Evolutionary conservation across 2,797 vertebrate genomes (phyloP).

Genomic region (Erpetoichthys calabaricus): DNA sequence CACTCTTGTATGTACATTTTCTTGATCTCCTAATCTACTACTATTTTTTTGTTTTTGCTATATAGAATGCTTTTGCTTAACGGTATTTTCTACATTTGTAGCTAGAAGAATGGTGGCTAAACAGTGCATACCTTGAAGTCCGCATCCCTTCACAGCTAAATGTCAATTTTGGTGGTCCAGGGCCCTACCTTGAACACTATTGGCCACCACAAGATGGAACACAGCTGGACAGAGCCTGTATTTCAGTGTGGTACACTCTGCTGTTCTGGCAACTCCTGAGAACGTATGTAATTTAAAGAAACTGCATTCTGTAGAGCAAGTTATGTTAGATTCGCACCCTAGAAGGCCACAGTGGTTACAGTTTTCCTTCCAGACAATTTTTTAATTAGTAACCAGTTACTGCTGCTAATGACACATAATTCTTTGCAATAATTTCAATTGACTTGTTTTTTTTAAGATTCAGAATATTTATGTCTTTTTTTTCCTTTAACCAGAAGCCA

Average conservation of each 20-base stretch:
- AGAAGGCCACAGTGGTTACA: neutral
- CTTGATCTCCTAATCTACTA: too few relatives aligned
- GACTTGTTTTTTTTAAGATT: too few relatives aligned
- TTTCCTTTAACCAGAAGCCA: too few relatives aligned
- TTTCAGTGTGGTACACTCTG: constrained; percentile 63
- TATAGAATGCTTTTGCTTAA: neutral
- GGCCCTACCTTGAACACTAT: constrained; percentile 67
- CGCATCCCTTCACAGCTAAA: constrained; percentile 75
- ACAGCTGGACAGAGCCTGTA: constrained; percentile 63
- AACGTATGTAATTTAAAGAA: constrained; percentile 49
- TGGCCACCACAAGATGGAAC: constrained; percentile 75
- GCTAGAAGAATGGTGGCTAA: constrained; percentile 96
- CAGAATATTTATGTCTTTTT: too few relatives aligned
- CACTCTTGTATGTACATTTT: too few relatives aligned
- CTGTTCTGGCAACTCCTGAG: constrained; percentile 81
- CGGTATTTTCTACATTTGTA: constrained; percentile 33
- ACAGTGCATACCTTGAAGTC: constrained; percentile 70
- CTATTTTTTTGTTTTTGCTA: too few relatives aligned
- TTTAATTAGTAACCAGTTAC: neutral
- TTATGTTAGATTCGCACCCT: neutral
- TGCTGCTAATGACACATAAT: neutral
- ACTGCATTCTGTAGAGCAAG: neutral
- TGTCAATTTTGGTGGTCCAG: constrained; percentile 74
- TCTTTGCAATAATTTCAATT: neutral
- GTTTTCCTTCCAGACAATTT: neutral